Percentiles rank a stretch among this genome's conserved stretches.
These are phyloP conservation scores for Erannis defoliaria DNA, from an alignment of 2,888 invertebrate genomes.

Conservation along the genomic window DNA sequence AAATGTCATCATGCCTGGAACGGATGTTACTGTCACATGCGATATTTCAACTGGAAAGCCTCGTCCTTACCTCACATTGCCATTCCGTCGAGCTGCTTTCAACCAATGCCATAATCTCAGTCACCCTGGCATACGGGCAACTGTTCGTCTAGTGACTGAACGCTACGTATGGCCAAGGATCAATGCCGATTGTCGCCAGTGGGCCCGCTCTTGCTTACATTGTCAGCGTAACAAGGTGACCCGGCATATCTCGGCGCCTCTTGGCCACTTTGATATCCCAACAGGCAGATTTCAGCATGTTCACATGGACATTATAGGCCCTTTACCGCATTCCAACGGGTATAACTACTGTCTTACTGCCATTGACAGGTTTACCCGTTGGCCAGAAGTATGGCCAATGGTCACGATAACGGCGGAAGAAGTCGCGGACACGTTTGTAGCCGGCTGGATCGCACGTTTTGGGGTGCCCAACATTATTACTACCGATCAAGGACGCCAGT, in stretches of 20 bases:
- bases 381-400: constrained; percentile 2
- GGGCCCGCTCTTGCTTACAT: background rate
- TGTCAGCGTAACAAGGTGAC: too few species aligned
- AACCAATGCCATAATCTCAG: too few species aligned
- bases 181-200: background rate
- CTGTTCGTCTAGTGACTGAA: too few species aligned
- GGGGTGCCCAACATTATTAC: background rate
- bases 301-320: too few species aligned
- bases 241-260: too few species aligned
- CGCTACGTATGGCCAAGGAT: too few species aligned
- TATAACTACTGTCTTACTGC: constrained; percentile 5
- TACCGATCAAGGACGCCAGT: constrained; percentile 1
- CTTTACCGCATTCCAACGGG: background rate
- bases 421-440: background rate
- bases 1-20: too few species aligned
- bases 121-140: too few species aligned
- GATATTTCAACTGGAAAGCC: background rate
- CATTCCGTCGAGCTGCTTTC: too few species aligned
- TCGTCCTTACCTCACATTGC: background rate
- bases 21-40: too few species aligned
- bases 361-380: background rate
- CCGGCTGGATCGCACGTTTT: background rate
- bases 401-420: background rate
- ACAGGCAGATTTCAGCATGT: too few species aligned
- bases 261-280: too few species aligned